These are phyloP conservation scores for Nomada fabriciana DNA, from an alignment of 2,888 invertebrate species.

Conservation along the genomic window DNA sequence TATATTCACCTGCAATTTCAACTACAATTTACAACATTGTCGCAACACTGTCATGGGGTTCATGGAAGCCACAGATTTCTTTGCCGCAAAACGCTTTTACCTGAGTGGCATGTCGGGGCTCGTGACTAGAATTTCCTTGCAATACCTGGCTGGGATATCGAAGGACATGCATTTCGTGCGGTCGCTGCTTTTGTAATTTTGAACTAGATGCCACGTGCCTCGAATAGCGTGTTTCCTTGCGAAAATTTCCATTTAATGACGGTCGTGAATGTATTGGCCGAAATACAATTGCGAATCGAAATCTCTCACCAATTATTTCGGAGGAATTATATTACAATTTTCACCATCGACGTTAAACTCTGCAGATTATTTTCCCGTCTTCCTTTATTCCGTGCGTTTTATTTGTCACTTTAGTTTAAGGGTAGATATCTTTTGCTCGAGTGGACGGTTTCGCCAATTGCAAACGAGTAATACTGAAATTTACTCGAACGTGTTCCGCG, in stretches of 20 bases:
- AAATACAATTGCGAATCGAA: too few species aligned
- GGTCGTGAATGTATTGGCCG: too few species aligned
- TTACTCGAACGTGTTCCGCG: too few species aligned
- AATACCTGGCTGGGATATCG: constrained; percentile 36
- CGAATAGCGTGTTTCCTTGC: constrained; percentile 21
- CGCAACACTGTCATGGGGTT: constrained; percentile 6
- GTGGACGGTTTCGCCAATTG: too few species aligned
- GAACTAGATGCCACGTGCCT: constrained; percentile 10
- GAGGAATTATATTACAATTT: too few species aligned
- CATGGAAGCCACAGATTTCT: constrained; percentile 27
- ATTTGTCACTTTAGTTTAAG: too few species aligned
- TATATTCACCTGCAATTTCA: not conserved
- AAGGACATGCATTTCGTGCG: constrained; percentile 23
- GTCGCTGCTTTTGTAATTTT: constrained; percentile 44
- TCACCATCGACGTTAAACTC: too few species aligned
- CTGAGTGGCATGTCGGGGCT: constrained; percentile 55
- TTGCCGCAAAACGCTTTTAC: constrained; percentile 39
- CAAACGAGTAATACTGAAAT: too few species aligned
- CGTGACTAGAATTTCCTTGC: constrained; percentile 61
- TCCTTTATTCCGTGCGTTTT: too few species aligned
- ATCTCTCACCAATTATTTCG: too few species aligned
- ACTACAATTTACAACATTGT: not conserved
- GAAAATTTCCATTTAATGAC: constrained; percentile 22
- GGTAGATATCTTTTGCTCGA: too few species aligned
- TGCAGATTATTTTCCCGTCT: too few species aligned